Evolutionary conservation across 1,140 invertebrate species (phyloP).

Genomic region (Papilio polyxenes): DNA sequence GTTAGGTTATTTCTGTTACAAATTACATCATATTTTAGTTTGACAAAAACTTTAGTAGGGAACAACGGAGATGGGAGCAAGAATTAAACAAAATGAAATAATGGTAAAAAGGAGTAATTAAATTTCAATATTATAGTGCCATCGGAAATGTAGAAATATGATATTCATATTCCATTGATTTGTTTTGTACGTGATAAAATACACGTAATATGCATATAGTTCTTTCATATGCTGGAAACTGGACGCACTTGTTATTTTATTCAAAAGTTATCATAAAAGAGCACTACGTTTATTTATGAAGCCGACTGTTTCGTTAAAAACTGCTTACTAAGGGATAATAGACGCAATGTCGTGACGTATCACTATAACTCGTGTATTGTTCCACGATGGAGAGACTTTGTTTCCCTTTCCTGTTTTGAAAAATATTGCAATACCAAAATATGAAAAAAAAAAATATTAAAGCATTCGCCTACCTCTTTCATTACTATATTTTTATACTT

Average conservation of each 20-base stretch:
- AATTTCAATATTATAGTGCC: background rate
- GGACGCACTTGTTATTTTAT: background rate
- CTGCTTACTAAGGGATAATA: background rate
- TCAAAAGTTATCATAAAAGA: conserved; percentile 22
- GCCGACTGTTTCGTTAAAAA: conserved; percentile 8
- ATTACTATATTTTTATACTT: background rate
- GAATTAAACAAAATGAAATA: too few species aligned
- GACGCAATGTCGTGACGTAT: background rate
- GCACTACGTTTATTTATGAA: background rate
- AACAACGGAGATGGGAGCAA: too few species aligned
- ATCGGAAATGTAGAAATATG: background rate
- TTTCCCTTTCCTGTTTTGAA: conserved; percentile 2
- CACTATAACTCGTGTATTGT: conserved; percentile 18
- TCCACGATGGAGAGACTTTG: conserved; percentile 5
- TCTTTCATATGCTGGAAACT: background rate
- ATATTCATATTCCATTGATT: background rate
- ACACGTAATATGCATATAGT: too few species aligned
- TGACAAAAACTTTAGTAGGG: too few species aligned
- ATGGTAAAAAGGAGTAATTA: too few species aligned
- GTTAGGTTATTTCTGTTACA: too few species aligned
- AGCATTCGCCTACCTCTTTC: background rate
- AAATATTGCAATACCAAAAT: conserved; percentile 12
- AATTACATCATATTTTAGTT: too few species aligned
- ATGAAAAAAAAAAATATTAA: background rate
- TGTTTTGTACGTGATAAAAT: background rate